These are phyloP conservation scores for Paradisaea rubra DNA, from an alignment of 2,113 vertebrate genomes.

Conservation along the genomic window DNA sequence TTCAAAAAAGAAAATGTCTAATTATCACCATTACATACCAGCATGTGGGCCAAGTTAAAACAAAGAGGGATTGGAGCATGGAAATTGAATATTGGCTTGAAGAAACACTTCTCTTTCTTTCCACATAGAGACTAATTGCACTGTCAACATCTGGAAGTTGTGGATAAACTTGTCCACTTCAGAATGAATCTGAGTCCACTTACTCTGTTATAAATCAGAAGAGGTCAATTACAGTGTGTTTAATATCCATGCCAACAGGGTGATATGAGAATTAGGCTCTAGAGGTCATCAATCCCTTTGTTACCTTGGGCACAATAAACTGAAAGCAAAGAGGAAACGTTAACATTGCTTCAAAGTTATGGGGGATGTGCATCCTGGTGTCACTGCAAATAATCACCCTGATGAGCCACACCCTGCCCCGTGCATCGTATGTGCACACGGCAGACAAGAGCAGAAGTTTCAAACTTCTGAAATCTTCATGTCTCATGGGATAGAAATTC, in stretches of 20 bases:
- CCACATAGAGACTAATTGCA: not conserved
- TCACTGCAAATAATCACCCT: not conserved
- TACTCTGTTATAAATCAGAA: not conserved
- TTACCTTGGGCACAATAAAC: not conserved
- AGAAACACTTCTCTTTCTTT: slow-evolving; percentile 30
- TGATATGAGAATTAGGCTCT: not conserved
- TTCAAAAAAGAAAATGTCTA: slow-evolving; percentile 44
- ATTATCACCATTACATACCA: slow-evolving; percentile 31
- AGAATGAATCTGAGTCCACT: not conserved
- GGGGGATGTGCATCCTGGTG: not conserved
- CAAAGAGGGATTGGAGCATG: not conserved
- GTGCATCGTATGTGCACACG: rapidly evolving
- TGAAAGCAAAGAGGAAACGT: not conserved
- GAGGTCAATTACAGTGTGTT: not conserved
- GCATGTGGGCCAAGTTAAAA: slow-evolving; percentile 53
- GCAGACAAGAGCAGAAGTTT: not conserved
- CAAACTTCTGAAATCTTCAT: not conserved
- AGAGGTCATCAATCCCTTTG: not conserved
- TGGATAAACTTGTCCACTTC: not conserved
- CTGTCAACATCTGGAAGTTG: slow-evolving; percentile 21
- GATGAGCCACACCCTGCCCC: not conserved
- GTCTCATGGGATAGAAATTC: not conserved
- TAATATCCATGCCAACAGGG: not conserved
- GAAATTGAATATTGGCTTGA: slow-evolving; percentile 18
- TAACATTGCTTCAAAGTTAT: not conserved